These are phyloP conservation scores for Empis livida DNA, from an alignment of 2,888 invertebrate genomes.

Conservation along the genomic window DNA sequence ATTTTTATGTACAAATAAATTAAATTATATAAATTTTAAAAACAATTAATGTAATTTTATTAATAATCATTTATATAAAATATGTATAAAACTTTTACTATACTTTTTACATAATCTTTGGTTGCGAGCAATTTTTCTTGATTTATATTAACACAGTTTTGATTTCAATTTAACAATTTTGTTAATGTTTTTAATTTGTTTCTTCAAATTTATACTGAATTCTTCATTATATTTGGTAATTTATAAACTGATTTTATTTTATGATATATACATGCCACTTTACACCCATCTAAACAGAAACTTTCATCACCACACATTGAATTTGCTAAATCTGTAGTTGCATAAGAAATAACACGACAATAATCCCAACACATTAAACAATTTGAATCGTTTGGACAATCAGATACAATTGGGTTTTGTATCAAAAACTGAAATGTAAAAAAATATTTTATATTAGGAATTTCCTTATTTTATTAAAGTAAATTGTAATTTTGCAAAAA, in stretches of 20 bases:
- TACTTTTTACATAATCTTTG: too few species aligned
- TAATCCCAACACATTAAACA: constrained; percentile 14
- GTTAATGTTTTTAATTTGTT: not conserved
- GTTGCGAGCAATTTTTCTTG: not conserved
- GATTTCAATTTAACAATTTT: too few species aligned
- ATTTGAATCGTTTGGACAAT: constrained; percentile 7
- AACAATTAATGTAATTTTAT: too few species aligned
- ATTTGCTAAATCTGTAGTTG: constrained; percentile 2
- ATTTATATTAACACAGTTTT: not conserved
- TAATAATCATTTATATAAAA: too few species aligned
- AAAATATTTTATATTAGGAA: too few species aligned
- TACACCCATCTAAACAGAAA: constrained; percentile 10
- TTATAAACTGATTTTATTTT: not conserved
- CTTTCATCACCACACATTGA: constrained; percentile 10
- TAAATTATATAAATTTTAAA: too few species aligned
- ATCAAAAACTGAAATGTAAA: too few species aligned
- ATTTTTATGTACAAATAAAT: too few species aligned
- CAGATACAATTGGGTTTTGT: not conserved
- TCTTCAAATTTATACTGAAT: not conserved
- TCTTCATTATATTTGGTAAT: not conserved
- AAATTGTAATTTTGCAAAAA: too few species aligned
- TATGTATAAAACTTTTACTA: too few species aligned
- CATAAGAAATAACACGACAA: constrained; percentile 6
- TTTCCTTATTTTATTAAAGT: too few species aligned
- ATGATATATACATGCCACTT: constrained; percentile 9